Percentiles rank a stretch among this genome's conserved stretches.
Evolutionary conservation across 2,113 vertebrate genomes (phyloP).

Genomic region (Mixornis gularis): DNA sequence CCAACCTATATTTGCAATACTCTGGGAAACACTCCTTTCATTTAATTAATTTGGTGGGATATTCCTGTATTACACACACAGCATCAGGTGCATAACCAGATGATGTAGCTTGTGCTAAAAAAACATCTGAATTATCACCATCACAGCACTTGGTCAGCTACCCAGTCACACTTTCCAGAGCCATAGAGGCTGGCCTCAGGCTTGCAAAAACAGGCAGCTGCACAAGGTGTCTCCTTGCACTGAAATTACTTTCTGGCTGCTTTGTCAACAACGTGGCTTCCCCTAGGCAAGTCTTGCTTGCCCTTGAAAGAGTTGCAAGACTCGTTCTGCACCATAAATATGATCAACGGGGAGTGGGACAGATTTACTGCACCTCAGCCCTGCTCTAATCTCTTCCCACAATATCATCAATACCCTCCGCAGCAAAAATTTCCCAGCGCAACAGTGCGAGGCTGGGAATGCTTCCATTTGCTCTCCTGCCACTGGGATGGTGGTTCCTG

Average conservation of each 20-base stretch:
- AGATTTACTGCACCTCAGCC: constrained; percentile 5
- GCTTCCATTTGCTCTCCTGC: not conserved
- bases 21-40: not conserved
- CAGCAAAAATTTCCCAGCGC: not conserved
- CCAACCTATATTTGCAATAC: not conserved
- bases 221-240: constrained; percentile 1
- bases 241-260: constrained; percentile 12
- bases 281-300: not conserved
- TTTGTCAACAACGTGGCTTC: constrained; percentile 48
- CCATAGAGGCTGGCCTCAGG: not conserved
- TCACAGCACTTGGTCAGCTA: not conserved
- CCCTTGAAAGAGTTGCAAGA: constrained; percentile 37
- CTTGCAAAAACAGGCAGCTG: not conserved
- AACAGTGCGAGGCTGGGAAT: not conserved
- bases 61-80: not conserved
- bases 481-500: not conserved
- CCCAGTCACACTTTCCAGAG: not conserved
- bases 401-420: not conserved
- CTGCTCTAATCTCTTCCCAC: not conserved
- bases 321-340: constrained; percentile 26
- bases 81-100: not conserved
- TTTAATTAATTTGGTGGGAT: not conserved
- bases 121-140: not conserved
- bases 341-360: not conserved
- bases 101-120: not conserved